Evolutionary conservation across 2,113 vertebrate genomes (phyloP), one percentile per base, ranked within the genome.

Genomic region (Thryonomys swinderianus): DNA sequence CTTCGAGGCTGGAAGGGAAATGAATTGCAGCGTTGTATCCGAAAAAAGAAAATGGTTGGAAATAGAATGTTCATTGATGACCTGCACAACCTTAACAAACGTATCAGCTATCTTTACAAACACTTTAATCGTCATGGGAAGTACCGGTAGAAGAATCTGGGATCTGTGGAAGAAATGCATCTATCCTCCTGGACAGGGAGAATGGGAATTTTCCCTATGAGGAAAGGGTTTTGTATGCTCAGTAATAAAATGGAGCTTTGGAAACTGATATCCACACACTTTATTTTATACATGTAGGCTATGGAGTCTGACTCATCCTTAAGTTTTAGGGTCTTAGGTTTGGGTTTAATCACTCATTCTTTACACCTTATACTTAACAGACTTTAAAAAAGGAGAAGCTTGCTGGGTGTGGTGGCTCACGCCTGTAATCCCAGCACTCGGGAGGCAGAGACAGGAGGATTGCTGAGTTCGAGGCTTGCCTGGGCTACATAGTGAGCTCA

Each of bases 21-120:
- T 2, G 99, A 99, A 96, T 96, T 99, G 96, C 99, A 99, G 98
- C 98, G 99, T 20, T 98, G 99, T 59, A 98, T 99, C 55, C 98
- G 99, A 45, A 99, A 99, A 98, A 99, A 98, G 98, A 98, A 93
- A 95, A 98, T 99, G 98, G 99, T 99, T 76, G 99, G 99, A 88
- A 97, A 98, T 87, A 97, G 99, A 34, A 99, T 99, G 99, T 99
- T 99, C 97, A 51, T 74, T 4, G 96, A 98, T 1, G 99, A 99
- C 67, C 98, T 94, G 76, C 98, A 99, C 95, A 99, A 99, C 17
- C 98, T 99, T 94, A 99, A 98, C 61, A 99, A 99, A 97, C 99
- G 99, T 85, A 99, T 99, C 96, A 93, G 97, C 0, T 99, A 98
- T 97, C 98, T 99, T 92, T 99, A 99, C 98, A 99, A 90, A 88